phyloP scores from a whole-genome alignment of 2,113 vertebrate genomes.

The Toxostoma redivivum region DNA sequence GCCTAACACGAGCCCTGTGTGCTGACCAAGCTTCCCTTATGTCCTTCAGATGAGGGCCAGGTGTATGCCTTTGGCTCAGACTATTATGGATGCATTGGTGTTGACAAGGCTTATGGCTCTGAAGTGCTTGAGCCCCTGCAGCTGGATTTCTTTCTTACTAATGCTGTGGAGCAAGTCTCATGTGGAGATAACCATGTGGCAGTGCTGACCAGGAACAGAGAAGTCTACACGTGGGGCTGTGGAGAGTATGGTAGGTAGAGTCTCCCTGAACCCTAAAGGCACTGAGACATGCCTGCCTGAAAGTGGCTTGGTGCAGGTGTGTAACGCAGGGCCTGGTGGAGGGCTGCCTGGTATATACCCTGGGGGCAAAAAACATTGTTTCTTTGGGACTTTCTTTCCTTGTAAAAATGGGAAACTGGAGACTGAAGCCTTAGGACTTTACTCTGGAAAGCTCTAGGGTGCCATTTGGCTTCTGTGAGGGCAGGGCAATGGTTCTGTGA shows the following conservation, averaged over 20 bases:
- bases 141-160: conserved; percentile 88
- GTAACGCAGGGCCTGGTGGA: background rate
- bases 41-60: conserved; percentile 89
- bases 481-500: background rate
- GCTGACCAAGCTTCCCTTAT: background rate
- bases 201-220: conserved; percentile 85
- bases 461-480: background rate
- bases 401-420: background rate
- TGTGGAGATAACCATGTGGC: conserved; percentile 97
- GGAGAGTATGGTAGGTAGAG: conserved; percentile 88
- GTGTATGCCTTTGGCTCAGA: conserved; percentile 96
- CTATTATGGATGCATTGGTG: conserved; percentile 95
- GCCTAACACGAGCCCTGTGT: background rate
- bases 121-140: conserved; percentile 90
- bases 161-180: conserved; percentile 88
- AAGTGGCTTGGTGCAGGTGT: background rate
- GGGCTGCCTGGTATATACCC: background rate
- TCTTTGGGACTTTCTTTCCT: background rate
- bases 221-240: conserved; percentile 94
- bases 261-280: background rate
- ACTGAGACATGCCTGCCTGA: background rate
- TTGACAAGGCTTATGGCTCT: conserved; percentile 78
- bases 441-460: background rate
- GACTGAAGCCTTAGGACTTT: background rate
- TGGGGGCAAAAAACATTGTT: background rate